These are phyloP conservation scores for Nemopilema nomurai DNA, from an alignment of 30 jellyfish, hydroid and myxozoan species.

Conservation along the genomic window DNA sequence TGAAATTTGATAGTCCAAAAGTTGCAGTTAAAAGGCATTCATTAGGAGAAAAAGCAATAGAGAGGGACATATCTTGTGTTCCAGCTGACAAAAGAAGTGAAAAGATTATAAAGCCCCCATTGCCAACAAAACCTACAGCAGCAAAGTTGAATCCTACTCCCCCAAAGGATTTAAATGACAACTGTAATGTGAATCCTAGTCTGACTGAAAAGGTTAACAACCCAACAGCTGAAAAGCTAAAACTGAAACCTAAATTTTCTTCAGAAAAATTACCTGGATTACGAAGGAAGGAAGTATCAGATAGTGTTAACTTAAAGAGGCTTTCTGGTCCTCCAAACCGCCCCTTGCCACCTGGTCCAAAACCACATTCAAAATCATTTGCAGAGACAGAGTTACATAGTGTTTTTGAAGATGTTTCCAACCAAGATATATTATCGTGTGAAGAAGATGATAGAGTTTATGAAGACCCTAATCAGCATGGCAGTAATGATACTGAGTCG, in stretches of 20 bases:
- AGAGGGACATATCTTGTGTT: neutral
- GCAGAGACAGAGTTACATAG: neutral
- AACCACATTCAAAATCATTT: neutral
- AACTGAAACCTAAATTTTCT: slow-evolving; percentile 2
- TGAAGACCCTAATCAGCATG: slow-evolving; percentile 21
- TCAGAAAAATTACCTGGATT: slow-evolving; percentile 18
- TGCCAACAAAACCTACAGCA: slow-evolving; percentile 37
- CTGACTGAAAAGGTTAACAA: neutral
- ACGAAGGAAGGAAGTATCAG: neutral
- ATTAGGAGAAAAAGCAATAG: neutral
- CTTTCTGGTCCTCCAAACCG: slow-evolving; percentile 56
- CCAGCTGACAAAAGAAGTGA: neutral
- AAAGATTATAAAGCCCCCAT: slow-evolving; percentile 37
- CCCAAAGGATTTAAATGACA: slow-evolving; percentile 33
- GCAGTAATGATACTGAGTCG: neutral
- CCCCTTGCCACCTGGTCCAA: slow-evolving; percentile 75
- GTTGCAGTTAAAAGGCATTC: neutral
- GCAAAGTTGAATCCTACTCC: neutral
- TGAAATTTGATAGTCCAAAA: neutral
- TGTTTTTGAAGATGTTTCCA: neutral
- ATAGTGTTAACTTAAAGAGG: slow-evolving; percentile 20
- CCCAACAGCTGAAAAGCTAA: slow-evolving; percentile 13
- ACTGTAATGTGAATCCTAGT: slow-evolving; percentile 25
- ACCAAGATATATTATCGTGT: neutral
- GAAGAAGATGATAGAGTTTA: slow-evolving; percentile 16